Conservation (phyloP, 2,797 vertebrate genomes). For the Momotus momota region DNA sequence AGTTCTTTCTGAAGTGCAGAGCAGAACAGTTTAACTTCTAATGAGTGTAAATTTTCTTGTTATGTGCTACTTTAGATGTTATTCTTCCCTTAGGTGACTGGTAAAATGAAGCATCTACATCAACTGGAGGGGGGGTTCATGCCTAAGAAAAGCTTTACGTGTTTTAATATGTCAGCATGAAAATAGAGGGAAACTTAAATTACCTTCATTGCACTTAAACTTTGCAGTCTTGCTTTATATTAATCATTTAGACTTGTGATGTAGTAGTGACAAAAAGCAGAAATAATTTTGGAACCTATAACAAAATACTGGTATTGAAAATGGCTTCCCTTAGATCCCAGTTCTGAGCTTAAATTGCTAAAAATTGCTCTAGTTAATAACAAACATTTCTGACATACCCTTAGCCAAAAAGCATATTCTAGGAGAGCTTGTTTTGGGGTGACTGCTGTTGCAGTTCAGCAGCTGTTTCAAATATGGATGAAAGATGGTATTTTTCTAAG, state of each 20-base stretch:
- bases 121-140: not conserved
- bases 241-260: not conserved
- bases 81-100: not conserved
- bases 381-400: not conserved
- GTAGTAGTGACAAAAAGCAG: not conserved
- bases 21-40: not conserved
- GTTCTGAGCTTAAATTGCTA: not conserved
- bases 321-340: not conserved
- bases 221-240: not conserved
- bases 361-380: not conserved
- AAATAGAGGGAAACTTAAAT: not conserved
- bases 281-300: not conserved
- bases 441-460: not conserved
- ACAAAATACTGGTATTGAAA: not conserved
- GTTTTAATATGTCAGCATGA: not conserved
- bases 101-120: not conserved
- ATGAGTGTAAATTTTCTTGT: not conserved
- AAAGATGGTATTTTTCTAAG: not conserved
- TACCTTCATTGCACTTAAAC: not conserved
- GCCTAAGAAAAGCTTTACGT: not conserved
- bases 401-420: not conserved
- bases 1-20: not conserved
- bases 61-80: not conserved
- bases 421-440: not conserved
- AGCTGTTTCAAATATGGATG: not conserved